Evolutionary conservation across 2,113 vertebrate genomes (phyloP).

Genomic region (Sceloporus undulatus): DNA sequence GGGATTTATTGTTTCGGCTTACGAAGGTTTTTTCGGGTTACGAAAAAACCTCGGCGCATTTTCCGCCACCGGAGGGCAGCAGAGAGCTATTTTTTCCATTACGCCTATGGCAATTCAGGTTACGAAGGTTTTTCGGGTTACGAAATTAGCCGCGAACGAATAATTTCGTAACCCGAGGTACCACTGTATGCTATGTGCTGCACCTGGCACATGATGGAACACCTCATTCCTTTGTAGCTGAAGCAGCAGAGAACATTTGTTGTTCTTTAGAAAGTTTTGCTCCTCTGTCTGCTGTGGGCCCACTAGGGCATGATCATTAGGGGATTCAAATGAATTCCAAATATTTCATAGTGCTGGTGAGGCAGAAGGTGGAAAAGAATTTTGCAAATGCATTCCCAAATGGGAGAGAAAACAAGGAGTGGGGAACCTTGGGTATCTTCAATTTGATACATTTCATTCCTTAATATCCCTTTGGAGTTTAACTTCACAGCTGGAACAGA

Average conservation of each 20-base stretch:
- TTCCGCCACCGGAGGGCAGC: no score
- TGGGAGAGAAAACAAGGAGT: neutral
- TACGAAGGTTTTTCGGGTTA: no score
- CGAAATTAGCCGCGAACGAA: no score
- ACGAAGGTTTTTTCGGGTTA: no score
- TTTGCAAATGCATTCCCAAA: conserved; percentile 68
- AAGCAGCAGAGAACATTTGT: conserved; percentile 71
- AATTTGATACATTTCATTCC: conserved; percentile 35
- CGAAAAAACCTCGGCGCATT: no score
- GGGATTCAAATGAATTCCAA: conserved; percentile 76
- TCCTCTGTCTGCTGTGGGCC: conserved; percentile 63
- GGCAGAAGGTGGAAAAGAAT: conserved; percentile 75
- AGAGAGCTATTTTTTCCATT: no score
- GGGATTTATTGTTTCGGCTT: no score
- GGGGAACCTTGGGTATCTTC: conserved; percentile 36
- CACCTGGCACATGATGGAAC: conserved; percentile 53
- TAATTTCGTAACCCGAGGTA: no score
- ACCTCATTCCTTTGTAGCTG: conserved; percentile 67
- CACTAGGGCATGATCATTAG: conserved; percentile 64
- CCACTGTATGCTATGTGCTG: no score
- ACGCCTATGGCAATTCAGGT: no score
- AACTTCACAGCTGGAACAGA: conserved; percentile 30
- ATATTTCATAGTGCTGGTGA: conserved; percentile 67
- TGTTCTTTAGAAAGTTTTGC: conserved; percentile 77
- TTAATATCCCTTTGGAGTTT: conserved; percentile 23